Evolutionary conservation across 2,797 vertebrate genomes (phyloP).

Genomic region (Neosilurus hyrtlii): DNA sequence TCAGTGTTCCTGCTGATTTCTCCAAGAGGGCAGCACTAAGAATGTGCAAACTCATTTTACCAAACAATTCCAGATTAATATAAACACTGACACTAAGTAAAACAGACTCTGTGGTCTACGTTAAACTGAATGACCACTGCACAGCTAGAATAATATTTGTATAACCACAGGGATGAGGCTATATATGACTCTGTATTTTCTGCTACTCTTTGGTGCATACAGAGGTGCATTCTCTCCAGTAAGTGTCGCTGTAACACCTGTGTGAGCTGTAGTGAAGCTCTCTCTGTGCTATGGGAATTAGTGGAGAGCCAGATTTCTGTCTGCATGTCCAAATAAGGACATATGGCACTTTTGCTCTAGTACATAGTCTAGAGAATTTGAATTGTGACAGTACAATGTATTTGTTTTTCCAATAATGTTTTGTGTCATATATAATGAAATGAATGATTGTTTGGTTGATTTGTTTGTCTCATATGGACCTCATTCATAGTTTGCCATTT

Average conservation of each 20-base stretch:
- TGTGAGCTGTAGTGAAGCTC: conserved; percentile 43
- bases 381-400: conserved; percentile 55
- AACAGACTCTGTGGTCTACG: conserved; percentile 7
- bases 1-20: neutral
- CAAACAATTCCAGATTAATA: conserved; percentile 11
- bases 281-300: conserved; percentile 57
- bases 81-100: conserved; percentile 17
- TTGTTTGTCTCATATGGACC: neutral
- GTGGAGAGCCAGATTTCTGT: conserved; percentile 52
- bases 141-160: conserved; percentile 25
- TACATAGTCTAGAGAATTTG: conserved; percentile 57
- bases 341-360: conserved; percentile 58
- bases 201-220: neutral
- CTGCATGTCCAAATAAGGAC: conserved; percentile 75
- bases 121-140: neutral
- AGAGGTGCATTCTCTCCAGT: conserved; percentile 67
- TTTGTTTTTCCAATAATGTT: conserved; percentile 54
- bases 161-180: neutral
- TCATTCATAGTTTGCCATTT: neutral
- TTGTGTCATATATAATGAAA: neutral
- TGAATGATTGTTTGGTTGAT: neutral
- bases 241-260: conserved; percentile 68
- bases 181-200: conserved; percentile 6
- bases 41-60: conserved; percentile 9
- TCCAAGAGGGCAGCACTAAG: conserved; percentile 7